Evolutionary conservation across 2,888 invertebrate species (phyloP), one percentile per base, ranked within the genome.

Genomic region (Conistra vaccinii): DNA sequence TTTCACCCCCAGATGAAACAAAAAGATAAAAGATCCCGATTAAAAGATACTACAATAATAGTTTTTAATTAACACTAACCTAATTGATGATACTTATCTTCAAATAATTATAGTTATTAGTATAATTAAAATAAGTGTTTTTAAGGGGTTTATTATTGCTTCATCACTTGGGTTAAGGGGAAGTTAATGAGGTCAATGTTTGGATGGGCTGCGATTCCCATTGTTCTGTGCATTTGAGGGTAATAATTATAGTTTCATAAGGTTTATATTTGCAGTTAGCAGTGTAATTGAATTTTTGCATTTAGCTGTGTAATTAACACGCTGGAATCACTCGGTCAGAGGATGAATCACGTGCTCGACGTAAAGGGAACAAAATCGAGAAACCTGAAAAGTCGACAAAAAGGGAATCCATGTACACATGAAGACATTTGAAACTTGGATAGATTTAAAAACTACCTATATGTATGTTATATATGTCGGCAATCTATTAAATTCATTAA

Each of bases 81-180:
- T 81, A 86, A 85, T 78, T 74, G 55, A 12, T 20, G 87, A 87
- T 85, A n/a, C 39, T 62, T 87, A 87, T 87, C 87, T 73, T 6
- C 20, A 66, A 35, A n/a, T 76, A 76, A 81, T 83, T 79, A 85
- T 61, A 79, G 77, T 81, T 73, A 86, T 87, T 84, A 87, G 69
- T 76, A 29, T 80, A 85, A 86, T 87, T 87, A 87, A 72, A 70
- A 70, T 72, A 26, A 63, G 60, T 61, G 69, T 74, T 69, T 73
- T 53, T 53, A 53, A 35, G 67, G 65, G 82, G 86, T 77, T 66
- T 20, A 53, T 35, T 67, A 82, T 76, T 81, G 85, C 85, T 77
- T 77, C 53, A 77, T 85, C 80, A 87, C 66, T 73, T 26, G 12
- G 58, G 51, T 70, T 55, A 63, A 62, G 66, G 61, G 29, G 39